phyloP scores from a whole-genome alignment of 2,797 vertebrate genomes.

The Valencia hispanica region DNA sequence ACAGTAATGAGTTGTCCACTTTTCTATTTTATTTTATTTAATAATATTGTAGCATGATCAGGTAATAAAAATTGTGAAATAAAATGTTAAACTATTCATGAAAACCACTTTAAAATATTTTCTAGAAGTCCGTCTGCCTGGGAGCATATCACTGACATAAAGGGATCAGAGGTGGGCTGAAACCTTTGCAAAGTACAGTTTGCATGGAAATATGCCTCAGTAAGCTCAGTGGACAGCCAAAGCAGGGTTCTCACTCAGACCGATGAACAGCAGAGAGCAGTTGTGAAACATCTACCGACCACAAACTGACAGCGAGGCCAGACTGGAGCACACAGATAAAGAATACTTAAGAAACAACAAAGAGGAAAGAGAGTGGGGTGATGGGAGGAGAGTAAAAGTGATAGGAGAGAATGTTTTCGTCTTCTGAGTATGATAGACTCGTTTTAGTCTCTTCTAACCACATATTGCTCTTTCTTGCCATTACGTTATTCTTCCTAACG shows the following conservation, averaged over 20 bases:
- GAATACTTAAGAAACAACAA: conserved; percentile 55
- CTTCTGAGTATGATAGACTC: not conserved
- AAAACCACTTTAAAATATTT: not conserved
- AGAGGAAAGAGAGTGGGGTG: conserved; percentile 48
- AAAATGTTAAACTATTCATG: not conserved
- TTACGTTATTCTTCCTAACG: conserved; percentile 3
- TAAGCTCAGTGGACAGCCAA: not conserved
- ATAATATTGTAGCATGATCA: not conserved
- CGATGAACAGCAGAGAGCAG: conserved; percentile 67
- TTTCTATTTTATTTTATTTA: not conserved
- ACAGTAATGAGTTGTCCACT: not conserved
- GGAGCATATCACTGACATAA: not conserved
- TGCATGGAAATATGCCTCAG: not conserved
- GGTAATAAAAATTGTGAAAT: not conserved
- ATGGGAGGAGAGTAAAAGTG: not conserved
- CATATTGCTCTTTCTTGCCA: conserved; percentile 16
- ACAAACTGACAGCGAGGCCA: conserved; percentile 68
- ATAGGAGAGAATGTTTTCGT: not conserved
- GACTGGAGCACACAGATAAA: conserved; percentile 70
- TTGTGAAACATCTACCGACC: conserved; percentile 71
- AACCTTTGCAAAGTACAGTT: not conserved
- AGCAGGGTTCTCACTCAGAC: conserved; percentile 2
- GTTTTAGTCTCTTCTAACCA: conserved; percentile 9
- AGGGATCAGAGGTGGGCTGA: not conserved
- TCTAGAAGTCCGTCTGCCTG: not conserved